These are phyloP conservation scores for Hypercompe scribonia DNA, from an alignment of 2,888 invertebrate species.

Conservation along the genomic window DNA sequence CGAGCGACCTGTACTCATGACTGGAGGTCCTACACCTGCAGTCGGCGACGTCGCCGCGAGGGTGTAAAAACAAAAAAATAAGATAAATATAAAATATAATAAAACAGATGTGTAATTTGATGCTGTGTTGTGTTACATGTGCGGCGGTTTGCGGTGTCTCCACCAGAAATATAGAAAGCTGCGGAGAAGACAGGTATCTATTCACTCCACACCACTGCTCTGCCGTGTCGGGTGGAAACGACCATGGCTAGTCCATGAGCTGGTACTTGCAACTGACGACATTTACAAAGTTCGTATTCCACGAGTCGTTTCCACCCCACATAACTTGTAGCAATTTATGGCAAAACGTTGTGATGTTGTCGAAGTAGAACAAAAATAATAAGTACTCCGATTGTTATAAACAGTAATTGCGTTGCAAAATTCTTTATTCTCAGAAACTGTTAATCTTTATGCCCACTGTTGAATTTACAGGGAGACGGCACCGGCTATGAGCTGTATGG, in stretches of 20 bases:
- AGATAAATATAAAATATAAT: background rate
- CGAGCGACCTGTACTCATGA: no score
- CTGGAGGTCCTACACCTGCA: no score
- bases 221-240: background rate
- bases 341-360: background rate
- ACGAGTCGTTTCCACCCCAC: background rate
- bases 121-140: slow-evolving; percentile 49
- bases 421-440: slow-evolving; percentile 54
- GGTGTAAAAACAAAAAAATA: no score
- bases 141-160: slow-evolving; percentile 58
- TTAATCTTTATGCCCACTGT: slow-evolving; percentile 84
- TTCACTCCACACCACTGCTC: slow-evolving; percentile 52
- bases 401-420: background rate
- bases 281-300: background rate
- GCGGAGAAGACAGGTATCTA: slow-evolving; percentile 92
- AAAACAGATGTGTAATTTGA: slow-evolving; percentile 46
- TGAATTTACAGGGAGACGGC: slow-evolving; percentile 92
- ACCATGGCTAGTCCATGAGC: background rate
- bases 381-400: background rate
- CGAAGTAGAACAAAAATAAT: background rate
- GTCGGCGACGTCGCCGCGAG: no score
- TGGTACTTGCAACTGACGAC: background rate
- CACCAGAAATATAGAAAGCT: slow-evolving; percentile 94
- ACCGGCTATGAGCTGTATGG: slow-evolving; percentile 91
- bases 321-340: background rate